These are phyloP conservation scores for Brienomyrus brachyistius DNA, from an alignment of 2,113 vertebrate species.

Conservation along the genomic window DNA sequence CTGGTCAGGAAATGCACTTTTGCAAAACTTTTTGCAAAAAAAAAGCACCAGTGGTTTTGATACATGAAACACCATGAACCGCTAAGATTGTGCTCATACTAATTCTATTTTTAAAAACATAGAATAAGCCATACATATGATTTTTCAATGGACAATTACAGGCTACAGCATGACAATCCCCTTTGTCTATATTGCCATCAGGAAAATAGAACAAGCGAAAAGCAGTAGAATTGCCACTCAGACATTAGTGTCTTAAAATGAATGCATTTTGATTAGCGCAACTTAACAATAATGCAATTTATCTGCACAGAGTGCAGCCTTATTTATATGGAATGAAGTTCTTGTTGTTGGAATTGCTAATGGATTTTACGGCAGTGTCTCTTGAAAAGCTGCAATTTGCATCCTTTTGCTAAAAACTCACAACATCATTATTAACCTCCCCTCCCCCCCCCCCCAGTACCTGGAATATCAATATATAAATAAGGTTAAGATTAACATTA, in stretches of 20 bases:
- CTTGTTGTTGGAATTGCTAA: not conserved
- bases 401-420: not conserved
- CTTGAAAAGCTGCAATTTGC: not conserved
- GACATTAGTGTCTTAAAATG: not conserved
- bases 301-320: not conserved
- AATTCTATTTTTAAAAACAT: not conserved
- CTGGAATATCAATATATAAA: not conserved
- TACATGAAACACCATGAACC: not conserved
- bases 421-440: not conserved
- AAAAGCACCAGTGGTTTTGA: not conserved
- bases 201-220: not conserved
- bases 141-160: not conserved
- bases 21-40: too few species aligned
- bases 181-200: not conserved
- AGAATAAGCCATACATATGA: not conserved
- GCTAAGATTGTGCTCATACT: not conserved
- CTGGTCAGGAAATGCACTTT: not conserved
- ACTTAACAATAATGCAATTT: not conserved
- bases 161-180: not conserved
- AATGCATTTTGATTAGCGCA: not conserved
- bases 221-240: not conserved
- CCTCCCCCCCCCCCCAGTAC: not conserved
- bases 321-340: not conserved
- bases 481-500: not conserved
- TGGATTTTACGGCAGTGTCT: not conserved